A percentile compares a stretch with the other conserved stretches of the same genome.
Conservation (phyloP, 1,140 invertebrate species). For the Drosophila chauvacae region DNA sequence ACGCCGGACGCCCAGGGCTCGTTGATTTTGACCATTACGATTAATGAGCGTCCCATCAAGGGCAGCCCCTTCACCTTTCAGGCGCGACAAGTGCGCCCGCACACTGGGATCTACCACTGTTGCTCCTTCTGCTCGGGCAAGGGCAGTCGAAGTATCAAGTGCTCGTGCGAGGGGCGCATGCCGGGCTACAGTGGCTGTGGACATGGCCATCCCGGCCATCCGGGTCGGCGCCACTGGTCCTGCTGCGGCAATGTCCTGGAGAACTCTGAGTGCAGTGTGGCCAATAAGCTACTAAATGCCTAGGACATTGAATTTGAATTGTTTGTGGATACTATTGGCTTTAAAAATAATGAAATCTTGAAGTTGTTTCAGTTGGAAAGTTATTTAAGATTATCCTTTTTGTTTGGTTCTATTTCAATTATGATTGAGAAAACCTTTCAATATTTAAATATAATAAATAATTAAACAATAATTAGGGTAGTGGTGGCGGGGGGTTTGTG, state of each 20-base stretch:
- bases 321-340: not conserved
- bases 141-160: slow-evolving; percentile 88
- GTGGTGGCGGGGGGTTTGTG: too few species aligned
- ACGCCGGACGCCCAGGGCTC: slow-evolving; percentile 87
- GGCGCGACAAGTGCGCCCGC: slow-evolving; percentile 86
- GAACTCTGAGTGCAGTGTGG: slow-evolving; percentile 86
- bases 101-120: slow-evolving; percentile 91
- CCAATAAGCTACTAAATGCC: slow-evolving; percentile 73
- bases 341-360: not conserved
- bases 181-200: slow-evolving; percentile 91
- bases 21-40: slow-evolving; percentile 86
- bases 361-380: too few species aligned
- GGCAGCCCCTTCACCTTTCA: slow-evolving; percentile 87
- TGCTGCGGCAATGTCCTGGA: slow-evolving; percentile 89
- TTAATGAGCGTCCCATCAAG: slow-evolving; percentile 88
- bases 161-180: slow-evolving; percentile 90
- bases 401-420: too few species aligned
- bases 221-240: slow-evolving; percentile 91
- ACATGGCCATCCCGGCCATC: slow-evolving; percentile 91
- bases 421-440: too few species aligned
- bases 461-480: too few species aligned
- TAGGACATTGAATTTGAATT: not conserved
- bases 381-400: too few species aligned
- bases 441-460: too few species aligned
- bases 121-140: slow-evolving; percentile 93